Conservation (phyloP, 2,888 invertebrate species). For the Patella depressa region DNA sequence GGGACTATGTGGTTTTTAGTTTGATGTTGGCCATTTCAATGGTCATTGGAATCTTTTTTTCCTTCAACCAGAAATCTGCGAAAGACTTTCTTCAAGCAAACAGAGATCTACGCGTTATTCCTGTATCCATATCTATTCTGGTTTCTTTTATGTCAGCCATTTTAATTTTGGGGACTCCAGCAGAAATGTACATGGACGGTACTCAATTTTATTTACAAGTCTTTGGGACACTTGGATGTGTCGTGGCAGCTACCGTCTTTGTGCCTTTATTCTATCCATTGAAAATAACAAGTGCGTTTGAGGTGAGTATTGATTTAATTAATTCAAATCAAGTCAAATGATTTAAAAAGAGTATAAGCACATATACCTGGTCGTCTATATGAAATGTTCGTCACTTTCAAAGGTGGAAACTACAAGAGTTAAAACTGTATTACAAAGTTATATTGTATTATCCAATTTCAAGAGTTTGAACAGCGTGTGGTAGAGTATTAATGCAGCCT, state of each 20-base stretch:
- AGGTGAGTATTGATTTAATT: slow-evolving; percentile 37
- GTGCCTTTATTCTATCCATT: slow-evolving; percentile 57
- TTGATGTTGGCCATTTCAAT: slow-evolving; percentile 54
- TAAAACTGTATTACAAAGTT: no score
- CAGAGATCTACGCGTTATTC: slow-evolving; percentile 56
- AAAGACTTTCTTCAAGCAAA: slow-evolving; percentile 61
- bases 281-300: slow-evolving; percentile 53
- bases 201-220: slow-evolving; percentile 52
- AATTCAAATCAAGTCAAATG: no score
- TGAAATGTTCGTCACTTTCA: no score
- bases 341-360: no score
- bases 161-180: slow-evolving; percentile 62
- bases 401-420: no score
- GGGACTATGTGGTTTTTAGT: slow-evolving; percentile 59
- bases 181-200: slow-evolving; percentile 64
- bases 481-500: no score
- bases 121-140: slow-evolving; percentile 63
- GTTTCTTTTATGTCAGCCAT: slow-evolving; percentile 68
- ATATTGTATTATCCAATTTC: no score
- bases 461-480: no score
- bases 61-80: slow-evolving; percentile 47
- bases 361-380: no score
- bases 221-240: slow-evolving; percentile 44
- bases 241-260: slow-evolving; percentile 45
- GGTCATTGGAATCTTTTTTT: slow-evolving; percentile 59